Base-by-base conservation (phyloP, 2,113 vertebrate species). In the Empidonax traillii region DNA sequence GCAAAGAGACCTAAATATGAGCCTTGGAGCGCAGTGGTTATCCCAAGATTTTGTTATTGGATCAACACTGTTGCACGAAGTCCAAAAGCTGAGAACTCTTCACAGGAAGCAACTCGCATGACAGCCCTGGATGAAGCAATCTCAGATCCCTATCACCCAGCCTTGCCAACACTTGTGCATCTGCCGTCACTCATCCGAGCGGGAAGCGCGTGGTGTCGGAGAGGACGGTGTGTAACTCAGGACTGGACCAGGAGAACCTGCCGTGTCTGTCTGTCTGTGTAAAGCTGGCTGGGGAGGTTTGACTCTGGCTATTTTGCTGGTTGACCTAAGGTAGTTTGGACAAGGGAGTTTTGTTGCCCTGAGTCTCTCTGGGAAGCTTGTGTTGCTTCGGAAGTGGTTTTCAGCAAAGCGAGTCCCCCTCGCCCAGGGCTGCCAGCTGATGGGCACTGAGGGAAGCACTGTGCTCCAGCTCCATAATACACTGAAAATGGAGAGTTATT, bases 191-290 rank as follows among this genome's bases (percentile, higher is more conserved):
- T 82, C 86, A 10, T 12, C 53, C 0, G 3, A 5, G 41, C 61
- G 58, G 71, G n/a, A 4, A 43, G 35, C 1, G 2, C 14, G 75
- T 9, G 20, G 2, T 28, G 72, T 5, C 4, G 28, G 83, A 28
- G 44, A 30, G 69, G 30, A 55, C 0, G 1, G 65, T 14, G 52
- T 39, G 83, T 69, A 55, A 77, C 43, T 37, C 1, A 0, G 77
- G 88, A 86, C 90, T 51, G 72, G 68, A n/a, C 92, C 94, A 39
- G 90, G 86, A 67, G 76, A 90, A 93, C 95, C 94, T 95, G 90
- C 83, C 2, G 1, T 31, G 78, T 44, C 41, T 73, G 68, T 1
- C 44, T 88, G 78, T 2, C 43, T 59, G 0, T 20, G 62, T 3
- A 6, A 8, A 75, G 69, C 85, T 67, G 88, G 49, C 78, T 79